Evolutionary conservation across 2,888 invertebrate species (phyloP).

Genomic region (Imbricaverruca yamaguchii): DNA sequence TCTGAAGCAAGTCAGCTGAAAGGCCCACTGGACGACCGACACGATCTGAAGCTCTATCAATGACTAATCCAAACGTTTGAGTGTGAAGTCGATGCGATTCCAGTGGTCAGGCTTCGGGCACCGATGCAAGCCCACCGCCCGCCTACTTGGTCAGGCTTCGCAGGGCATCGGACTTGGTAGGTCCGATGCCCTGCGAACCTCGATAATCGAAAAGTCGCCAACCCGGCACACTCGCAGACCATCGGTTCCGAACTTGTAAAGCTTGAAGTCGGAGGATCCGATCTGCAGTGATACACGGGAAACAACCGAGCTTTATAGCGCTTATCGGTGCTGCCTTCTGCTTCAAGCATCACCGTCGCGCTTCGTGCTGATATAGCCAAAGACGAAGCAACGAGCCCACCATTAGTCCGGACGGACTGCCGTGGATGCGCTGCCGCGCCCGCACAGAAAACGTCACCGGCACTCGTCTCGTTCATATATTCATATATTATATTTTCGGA

Average conservation of each 20-base stretch:
- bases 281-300: no score
- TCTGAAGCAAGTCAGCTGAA: no score
- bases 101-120: background rate
- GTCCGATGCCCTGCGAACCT: no score
- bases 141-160: no score
- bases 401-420: no score
- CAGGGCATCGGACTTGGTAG: no score
- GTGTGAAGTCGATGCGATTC: background rate
- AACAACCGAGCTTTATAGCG: background rate
- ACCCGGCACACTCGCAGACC: background rate
- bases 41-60: no score
- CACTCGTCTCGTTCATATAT: conserved; percentile 1
- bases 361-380: background rate
- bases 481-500: conserved; percentile 8
- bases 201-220: background rate
- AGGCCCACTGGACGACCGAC: no score
- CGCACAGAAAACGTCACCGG: background rate
- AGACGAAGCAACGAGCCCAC: background rate
- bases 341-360: background rate
- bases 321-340: background rate
- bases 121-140: background rate
- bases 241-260: no score
- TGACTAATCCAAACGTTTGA: background rate
- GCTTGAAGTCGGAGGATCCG: no score
- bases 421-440: no score